phyloP scores from a whole-genome alignment of 2,888 invertebrate genomes.

The Hypomecis punctinalis region DNA sequence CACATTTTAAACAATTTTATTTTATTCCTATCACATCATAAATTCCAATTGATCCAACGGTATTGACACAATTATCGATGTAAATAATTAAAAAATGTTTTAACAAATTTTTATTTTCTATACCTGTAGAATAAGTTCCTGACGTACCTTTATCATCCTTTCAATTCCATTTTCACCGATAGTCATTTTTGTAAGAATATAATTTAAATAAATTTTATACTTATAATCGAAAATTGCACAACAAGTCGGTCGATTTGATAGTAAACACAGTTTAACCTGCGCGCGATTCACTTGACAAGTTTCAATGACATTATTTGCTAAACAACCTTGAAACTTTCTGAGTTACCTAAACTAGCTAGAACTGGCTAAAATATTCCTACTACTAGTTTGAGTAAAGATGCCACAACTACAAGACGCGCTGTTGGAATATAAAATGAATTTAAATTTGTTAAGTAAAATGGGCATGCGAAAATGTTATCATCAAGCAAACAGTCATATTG shows the following conservation, averaged over 20 bases:
- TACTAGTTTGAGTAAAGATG: neutral
- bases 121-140: too few species aligned
- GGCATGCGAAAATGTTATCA: too few species aligned
- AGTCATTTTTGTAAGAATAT: slow-evolving; percentile 21
- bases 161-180: slow-evolving; percentile 16
- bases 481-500: neutral
- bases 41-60: too few species aligned
- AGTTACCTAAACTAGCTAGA: slow-evolving; percentile 18
- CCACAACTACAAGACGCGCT: neutral
- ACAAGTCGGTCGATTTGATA: neutral
- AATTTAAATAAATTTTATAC: neutral
- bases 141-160: slow-evolving; percentile 28
- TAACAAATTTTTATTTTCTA: too few species aligned
- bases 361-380: slow-evolving; percentile 4
- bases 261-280: slow-evolving; percentile 1
- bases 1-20: too few species aligned
- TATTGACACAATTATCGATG: too few species aligned
- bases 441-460: too few species aligned
- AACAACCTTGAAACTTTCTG: slow-evolving; percentile 27
- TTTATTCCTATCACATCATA: too few species aligned
- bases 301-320: slow-evolving; percentile 24
- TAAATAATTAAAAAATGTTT: too few species aligned
- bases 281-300: slow-evolving; percentile 10
- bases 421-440: too few species aligned
- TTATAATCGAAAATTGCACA: too few species aligned